Base-by-base conservation (phyloP, 2,888 invertebrate species). In the Pyrochroa serraticornis region DNA sequence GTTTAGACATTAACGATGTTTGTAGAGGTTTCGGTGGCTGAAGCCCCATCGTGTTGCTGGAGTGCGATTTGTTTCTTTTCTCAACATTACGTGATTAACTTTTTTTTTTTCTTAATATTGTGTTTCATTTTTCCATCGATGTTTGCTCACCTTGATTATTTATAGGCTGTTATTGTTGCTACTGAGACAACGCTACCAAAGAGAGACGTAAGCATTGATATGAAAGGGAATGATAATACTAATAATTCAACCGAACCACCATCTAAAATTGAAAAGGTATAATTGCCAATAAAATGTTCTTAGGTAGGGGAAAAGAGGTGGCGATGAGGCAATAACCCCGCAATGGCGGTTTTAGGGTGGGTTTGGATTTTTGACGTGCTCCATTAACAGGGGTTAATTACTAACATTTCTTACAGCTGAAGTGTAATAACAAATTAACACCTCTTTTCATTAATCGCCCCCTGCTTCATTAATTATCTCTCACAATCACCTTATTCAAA, bases 111-210 rank as follows among this genome's bases (percentile, higher is more conserved):
- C 22, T 22, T 22, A 22, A 33, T 31, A 33, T 12, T 43, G 6
- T 32, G 5, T 9, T 14, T 41, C 8, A 1, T 30, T 45, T 35
- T 7, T 42, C n/a, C 36, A 30, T 46, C 35, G 45, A 33, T 56
- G 13, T 44, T 34, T 47, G 53, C 49, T 58, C 49, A 58, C 54
- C 41, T 51, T 65, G 63, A 60, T 76, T 73, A 59, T 75, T 77
- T 78, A 76, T 78, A 79, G 79, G 79, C 71, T 54, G 62, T 69
- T 66, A 70, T 78, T 62, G 71, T 77, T 63, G 74, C 72, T 56
- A 69, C 70, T 58, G 77, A 77, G 70, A 72, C 66, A 43, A 73
- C 72, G 63, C 64, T 65, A 47, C 67, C 71, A 64, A 75, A 75
- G 65, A 65, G 63, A 64, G 77, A 77, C 64, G 75, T 78, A 69